These are phyloP conservation scores for Epinephelus awoara DNA, from an alignment of 2,797 vertebrate species.

Conservation along the genomic window DNA sequence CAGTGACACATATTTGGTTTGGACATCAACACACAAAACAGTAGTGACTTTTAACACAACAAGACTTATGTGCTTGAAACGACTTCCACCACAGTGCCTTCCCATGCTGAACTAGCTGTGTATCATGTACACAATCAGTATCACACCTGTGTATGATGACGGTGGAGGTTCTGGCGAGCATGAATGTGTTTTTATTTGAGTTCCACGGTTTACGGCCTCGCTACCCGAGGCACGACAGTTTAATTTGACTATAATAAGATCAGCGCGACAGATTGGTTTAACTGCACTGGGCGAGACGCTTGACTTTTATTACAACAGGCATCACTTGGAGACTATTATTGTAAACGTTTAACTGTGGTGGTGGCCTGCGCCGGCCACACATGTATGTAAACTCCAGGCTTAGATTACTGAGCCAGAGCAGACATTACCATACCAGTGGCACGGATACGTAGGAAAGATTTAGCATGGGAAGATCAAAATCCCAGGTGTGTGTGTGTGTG, in stretches of 20 bases:
- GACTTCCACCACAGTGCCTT: not conserved
- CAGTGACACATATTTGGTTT: not conserved
- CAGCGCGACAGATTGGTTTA: constrained; percentile 69
- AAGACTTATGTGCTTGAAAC: not conserved
- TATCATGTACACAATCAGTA: not conserved
- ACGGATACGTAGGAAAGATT: constrained; percentile 56
- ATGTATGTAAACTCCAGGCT: constrained; percentile 59
- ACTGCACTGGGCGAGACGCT: constrained; percentile 52
- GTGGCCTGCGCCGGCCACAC: constrained; percentile 70
- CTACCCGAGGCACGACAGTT: constrained; percentile 66
- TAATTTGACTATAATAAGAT: constrained; percentile 77
- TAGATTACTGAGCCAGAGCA: constrained; percentile 53
- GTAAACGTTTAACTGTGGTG: constrained; percentile 75
- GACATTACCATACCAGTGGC: constrained; percentile 54
- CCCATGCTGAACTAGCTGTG: constrained; percentile 13
- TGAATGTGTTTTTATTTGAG: constrained; percentile 55
- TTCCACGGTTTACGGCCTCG: constrained; percentile 55
- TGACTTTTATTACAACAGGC: constrained; percentile 80
- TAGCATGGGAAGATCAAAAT: constrained; percentile 49
- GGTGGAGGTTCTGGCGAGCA: constrained; percentile 12
- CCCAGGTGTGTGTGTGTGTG: constrained; percentile 35
- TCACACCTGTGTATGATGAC: constrained; percentile 58
- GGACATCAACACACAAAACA: not conserved
- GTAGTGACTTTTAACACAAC: not conserved
- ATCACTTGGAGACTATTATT: constrained; percentile 77